Evolutionary conservation across 2,113 vertebrate genomes (phyloP).

Genomic region (Rhynchomys soricoides): DNA sequence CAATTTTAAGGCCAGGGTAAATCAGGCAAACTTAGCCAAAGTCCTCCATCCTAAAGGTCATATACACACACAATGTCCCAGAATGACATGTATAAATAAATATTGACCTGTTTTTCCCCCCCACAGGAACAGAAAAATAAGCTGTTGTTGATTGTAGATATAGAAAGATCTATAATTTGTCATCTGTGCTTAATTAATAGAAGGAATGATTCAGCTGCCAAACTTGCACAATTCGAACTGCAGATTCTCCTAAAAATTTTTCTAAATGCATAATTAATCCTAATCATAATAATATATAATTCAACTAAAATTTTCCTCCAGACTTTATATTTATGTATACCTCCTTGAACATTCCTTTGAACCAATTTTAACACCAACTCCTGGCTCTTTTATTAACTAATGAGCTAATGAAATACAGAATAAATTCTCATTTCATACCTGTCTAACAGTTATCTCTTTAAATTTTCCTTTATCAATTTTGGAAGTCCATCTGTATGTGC

Average conservation of each 20-base stretch:
- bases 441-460: background rate
- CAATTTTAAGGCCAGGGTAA: background rate
- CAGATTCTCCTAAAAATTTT: conserved; percentile 47
- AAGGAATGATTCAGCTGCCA: conserved; percentile 65
- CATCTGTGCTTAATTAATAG: conserved; percentile 58
- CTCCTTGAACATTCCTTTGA: background rate
- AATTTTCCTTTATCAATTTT: background rate
- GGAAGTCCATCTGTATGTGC: background rate
- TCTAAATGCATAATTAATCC: background rate
- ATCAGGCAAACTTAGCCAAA: background rate
- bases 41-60: background rate
- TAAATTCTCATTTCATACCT: background rate
- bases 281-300: background rate
- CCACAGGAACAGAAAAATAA: conserved; percentile 49
- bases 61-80: background rate
- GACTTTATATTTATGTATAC: no score
- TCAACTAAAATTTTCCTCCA: conserved; percentile 8
- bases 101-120: background rate
- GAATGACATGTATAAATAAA: conserved; percentile 21
- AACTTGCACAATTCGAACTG: conserved; percentile 59
- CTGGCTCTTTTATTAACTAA: background rate
- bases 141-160: background rate
- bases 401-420: background rate
- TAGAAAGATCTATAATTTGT: background rate
- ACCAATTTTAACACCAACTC: conserved; percentile 6